These are phyloP conservation scores for Penaeus indicus DNA, from an alignment of 1,140 invertebrate genomes.

Conservation along the genomic window DNA sequence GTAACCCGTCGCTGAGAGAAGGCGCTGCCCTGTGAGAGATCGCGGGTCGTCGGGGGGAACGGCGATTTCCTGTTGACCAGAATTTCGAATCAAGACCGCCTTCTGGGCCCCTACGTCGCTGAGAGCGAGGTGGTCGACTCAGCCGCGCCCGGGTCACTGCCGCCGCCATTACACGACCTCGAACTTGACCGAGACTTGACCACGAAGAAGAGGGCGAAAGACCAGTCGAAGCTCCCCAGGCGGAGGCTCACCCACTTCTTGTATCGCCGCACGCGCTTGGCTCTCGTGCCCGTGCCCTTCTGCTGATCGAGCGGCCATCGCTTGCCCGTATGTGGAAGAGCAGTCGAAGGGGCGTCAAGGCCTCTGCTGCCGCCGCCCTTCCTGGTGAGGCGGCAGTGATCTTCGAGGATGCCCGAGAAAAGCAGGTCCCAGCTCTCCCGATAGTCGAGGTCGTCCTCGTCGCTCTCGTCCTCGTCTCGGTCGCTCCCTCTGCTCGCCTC, in stretches of 20 bases:
- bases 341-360: not conserved
- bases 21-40: no score
- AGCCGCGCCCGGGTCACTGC: no score
- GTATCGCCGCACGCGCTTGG: slow-evolving; percentile 25
- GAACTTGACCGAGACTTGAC: slow-evolving; percentile 36
- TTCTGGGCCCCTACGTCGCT: no score
- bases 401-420: not conserved
- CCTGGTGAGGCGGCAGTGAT: no score
- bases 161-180: not conserved
- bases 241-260: slow-evolving; percentile 48
- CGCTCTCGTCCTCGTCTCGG: not conserved
- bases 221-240: slow-evolving; percentile 42
- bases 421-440: not conserved
- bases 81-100: no score
- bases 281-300: not conserved
- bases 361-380: not conserved
- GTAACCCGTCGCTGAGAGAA: no score
- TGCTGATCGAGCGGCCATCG: not conserved
- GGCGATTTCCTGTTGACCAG: no score
- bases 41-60: no score
- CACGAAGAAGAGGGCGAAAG: slow-evolving; percentile 40
- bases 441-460: not conserved
- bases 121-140: no score
- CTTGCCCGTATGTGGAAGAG: not conserved
- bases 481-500: not conserved